A percentile compares a stretch with the other conserved stretches of the same genome.
These are phyloP conservation scores for Oryzias melastigma DNA, from an alignment of 2,113 vertebrate species.

Conservation along the genomic window DNA sequence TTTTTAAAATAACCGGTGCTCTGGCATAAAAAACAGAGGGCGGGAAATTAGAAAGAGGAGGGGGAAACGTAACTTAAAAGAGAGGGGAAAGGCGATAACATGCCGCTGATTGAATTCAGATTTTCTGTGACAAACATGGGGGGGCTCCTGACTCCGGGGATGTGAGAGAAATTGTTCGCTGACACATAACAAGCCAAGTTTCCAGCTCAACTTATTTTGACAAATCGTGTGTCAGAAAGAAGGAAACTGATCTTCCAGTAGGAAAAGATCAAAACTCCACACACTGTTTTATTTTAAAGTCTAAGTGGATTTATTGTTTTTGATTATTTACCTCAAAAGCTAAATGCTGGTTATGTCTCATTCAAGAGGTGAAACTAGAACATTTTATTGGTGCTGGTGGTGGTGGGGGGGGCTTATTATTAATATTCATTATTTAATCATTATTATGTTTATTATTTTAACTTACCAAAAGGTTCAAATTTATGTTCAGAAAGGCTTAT, in stretches of 20 bases:
- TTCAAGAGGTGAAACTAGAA: too few relatives aligned
- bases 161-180: conserved; percentile 46
- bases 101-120: conserved; percentile 68
- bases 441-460: too few relatives aligned
- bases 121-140: conserved; percentile 53
- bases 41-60: conserved; percentile 1
- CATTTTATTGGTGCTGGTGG: too few relatives aligned
- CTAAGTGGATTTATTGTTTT: too few relatives aligned
- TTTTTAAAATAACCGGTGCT: conserved; percentile 62
- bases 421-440: too few relatives aligned
- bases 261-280: conserved; percentile 8
- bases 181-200: conserved; percentile 44
- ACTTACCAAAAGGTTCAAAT: too few relatives aligned
- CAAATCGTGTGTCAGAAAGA: conserved; percentile 33
- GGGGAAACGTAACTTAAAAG: neutral
- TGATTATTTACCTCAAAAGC: too few relatives aligned
- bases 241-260: conserved; percentile 15
- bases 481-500: too few relatives aligned
- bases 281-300: too few relatives aligned
- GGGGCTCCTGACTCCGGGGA: conserved; percentile 27
- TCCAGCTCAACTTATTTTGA: conserved; percentile 43
- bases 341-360: too few relatives aligned
- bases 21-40: conserved; percentile 44
- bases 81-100: conserved; percentile 55
- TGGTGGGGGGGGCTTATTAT: too few relatives aligned